Evolutionary conservation across 2,113 vertebrate genomes (phyloP).

Genomic region (Scortum barcoo): DNA sequence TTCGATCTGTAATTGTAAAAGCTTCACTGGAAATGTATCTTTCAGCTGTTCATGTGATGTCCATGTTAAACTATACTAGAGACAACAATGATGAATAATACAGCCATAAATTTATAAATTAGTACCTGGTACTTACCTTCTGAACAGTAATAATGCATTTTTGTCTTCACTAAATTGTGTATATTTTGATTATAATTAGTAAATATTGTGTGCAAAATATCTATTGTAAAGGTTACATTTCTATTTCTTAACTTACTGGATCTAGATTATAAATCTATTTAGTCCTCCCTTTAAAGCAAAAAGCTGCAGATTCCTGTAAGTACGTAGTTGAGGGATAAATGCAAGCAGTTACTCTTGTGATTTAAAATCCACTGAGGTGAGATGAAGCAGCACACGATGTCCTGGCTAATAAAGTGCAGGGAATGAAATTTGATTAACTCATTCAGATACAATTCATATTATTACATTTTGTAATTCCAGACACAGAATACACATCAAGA

Average conservation of each 20-base stretch:
- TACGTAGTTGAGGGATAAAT: background rate
- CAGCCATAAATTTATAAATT: background rate
- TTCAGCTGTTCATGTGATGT: background rate
- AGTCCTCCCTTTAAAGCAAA: background rate
- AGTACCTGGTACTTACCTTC: background rate
- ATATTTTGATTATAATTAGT: background rate
- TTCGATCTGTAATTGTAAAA: background rate
- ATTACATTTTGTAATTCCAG: background rate
- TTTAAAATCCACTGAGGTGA: background rate
- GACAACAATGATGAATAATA: background rate
- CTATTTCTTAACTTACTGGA: background rate
- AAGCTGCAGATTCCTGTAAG: background rate
- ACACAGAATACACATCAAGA: background rate
- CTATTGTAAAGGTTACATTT: background rate
- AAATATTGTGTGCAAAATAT: background rate
- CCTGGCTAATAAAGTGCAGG: background rate
- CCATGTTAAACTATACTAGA: background rate
- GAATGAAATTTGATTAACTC: slow-evolving; percentile 11
- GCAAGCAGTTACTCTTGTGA: background rate
- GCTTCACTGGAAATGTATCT: background rate
- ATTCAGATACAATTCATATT: background rate
- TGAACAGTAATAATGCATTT: background rate
- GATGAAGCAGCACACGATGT: background rate
- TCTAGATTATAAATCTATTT: background rate
- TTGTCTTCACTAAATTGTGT: background rate